Evolutionary conservation across 2,888 invertebrate species (phyloP).

Genomic region (Dioctria linearis): DNA sequence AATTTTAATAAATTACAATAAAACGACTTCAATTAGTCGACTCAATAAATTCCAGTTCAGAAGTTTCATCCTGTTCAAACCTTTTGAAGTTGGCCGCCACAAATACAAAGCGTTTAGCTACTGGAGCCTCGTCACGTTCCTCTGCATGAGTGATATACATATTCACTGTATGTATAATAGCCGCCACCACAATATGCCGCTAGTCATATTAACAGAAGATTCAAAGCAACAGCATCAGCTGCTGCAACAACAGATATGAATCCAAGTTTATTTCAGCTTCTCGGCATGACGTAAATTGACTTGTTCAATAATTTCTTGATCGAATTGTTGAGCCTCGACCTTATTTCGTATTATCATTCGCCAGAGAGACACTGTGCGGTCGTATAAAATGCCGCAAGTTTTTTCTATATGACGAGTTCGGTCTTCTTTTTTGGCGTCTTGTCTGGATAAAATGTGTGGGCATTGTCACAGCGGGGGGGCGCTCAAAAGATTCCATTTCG

Average conservation of each 20-base stretch:
- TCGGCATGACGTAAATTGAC: conserved; percentile 40
- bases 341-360: conserved; percentile 14
- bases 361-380: neutral
- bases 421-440: neutral
- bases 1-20: conserved; percentile 26
- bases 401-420: neutral
- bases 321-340: conserved; percentile 32
- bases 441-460: too few relatives aligned
- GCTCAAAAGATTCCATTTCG: too few relatives aligned
- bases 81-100: conserved; percentile 31
- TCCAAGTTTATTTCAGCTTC: conserved; percentile 1
- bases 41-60: conserved; percentile 32
- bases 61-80: neutral
- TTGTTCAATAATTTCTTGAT: conserved; percentile 43
- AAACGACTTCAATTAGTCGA: conserved; percentile 19
- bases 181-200: conserved; percentile 4
- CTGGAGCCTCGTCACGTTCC: neutral
- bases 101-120: neutral
- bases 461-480: too few relatives aligned
- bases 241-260: neutral
- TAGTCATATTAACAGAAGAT: conserved; percentile 8
- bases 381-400: neutral
- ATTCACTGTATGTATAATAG: neutral
- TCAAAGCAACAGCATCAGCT: neutral
- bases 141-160: neutral